Evolutionary conservation across 2,113 vertebrate species (phyloP), one percentile per base, ranked within the genome.

Genomic region (Trichechus manatus): DNA sequence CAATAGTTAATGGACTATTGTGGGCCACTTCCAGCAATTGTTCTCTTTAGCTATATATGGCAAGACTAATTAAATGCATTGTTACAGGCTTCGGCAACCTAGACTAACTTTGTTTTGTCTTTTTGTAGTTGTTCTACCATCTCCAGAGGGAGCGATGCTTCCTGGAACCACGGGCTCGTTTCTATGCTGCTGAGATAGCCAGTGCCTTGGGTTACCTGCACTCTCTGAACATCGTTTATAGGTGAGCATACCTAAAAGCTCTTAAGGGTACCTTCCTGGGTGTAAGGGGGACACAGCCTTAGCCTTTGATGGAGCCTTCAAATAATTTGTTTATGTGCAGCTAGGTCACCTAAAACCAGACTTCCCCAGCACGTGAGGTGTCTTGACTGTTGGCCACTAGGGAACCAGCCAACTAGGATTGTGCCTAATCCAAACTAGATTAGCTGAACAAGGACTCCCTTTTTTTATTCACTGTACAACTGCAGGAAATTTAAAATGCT

Each of bases 81-180:
- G 98, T 98, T 97, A 96, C 87, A 77, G 94, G 68, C 97, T 96
- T 94, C 98, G 96, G 96, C 80, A 44, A 84, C 27, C 0, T 23
- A 83, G 97, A 83, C 93, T 84, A 93, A 97, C 94, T 97, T 86
- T 94, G 91, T 98, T 96, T 72, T 97, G 94, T 99, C 98, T 98
- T 91, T 96, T 39, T 97, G 47, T 97, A 99, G 99, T 98, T 99
- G 97, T 99, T 99, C 98, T 99, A 99, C 98, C 99, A 99, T 98
- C 99, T 99, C 96, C 99, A 99, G 98, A 99, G 99, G 97, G 99
- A 99, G 92, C 99, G 99, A 92, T 99, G 99, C 99, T 99, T 99
- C 98, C 99, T 99, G 86, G 99, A 99, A 98, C 99, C 99, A 0
- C 98, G 99, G 97, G 99, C 99, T 56, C 99, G 99, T 64, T 99